phyloP scores from a whole-genome alignment of 1,140 invertebrate genomes.

The Drosophila athabasca region DNA sequence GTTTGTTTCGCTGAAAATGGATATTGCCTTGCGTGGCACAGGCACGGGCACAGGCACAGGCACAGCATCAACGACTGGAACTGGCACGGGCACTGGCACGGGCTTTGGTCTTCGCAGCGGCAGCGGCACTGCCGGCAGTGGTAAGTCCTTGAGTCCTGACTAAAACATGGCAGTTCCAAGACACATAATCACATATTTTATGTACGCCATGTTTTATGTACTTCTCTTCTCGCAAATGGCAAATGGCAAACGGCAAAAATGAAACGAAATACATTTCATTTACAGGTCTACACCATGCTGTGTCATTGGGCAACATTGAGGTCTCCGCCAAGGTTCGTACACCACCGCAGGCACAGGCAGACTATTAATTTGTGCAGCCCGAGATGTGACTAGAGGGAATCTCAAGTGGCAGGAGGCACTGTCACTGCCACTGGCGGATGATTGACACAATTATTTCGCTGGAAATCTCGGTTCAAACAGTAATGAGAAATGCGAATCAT shows the following conservation, averaged over 20 bases:
- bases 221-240: constrained; percentile 2
- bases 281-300: constrained; percentile 83
- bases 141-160: constrained; percentile 17
- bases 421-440: constrained; percentile 1
- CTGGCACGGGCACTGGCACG: constrained; percentile 55
- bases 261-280: constrained; percentile 57
- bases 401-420: constrained; percentile 6
- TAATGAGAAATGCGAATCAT: too few relatives aligned
- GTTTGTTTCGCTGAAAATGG: constrained; percentile 68
- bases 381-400: constrained; percentile 9
- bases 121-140: background rate
- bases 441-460: constrained; percentile 47
- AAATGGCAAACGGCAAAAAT: constrained; percentile 24
- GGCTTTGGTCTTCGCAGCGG: background rate
- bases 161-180: constrained; percentile 56
- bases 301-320: constrained; percentile 84
- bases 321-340: constrained; percentile 83
- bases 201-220: constrained; percentile 27
- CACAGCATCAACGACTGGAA: constrained; percentile 40
- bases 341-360: constrained; percentile 3
- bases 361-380: background rate
- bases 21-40: constrained; percentile 69
- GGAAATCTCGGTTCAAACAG: background rate
- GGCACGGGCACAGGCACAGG: constrained; percentile 20
- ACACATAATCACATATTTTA: constrained; percentile 51